These are phyloP conservation scores for Drosophila lowei DNA, from an alignment of 1,140 invertebrate genomes.

Conservation along the genomic window DNA sequence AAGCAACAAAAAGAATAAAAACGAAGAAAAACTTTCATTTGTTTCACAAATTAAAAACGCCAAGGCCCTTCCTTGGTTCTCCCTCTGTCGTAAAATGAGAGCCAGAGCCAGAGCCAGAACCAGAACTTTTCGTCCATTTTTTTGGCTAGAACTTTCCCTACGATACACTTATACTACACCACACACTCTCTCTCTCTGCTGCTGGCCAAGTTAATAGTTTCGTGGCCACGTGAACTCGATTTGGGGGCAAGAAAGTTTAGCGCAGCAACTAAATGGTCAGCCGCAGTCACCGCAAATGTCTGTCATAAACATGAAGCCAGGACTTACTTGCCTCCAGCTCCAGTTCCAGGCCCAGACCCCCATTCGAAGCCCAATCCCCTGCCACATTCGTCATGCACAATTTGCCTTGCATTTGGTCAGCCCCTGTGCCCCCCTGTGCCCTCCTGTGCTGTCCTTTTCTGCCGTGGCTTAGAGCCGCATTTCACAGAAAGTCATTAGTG, in stretches of 20 bases:
- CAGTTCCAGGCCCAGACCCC: slow-evolving; percentile 1
- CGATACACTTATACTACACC: no score
- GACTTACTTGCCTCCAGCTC: neutral
- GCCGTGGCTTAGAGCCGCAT: slow-evolving; percentile 50
- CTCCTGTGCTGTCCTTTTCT: neutral
- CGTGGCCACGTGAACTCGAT: slow-evolving; percentile 67
- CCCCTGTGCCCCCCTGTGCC: slow-evolving; percentile 15
- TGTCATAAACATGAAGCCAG: slow-evolving; percentile 66
- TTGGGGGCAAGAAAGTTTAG: slow-evolving; percentile 68
- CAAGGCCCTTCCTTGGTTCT: neutral
- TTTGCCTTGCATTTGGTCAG: slow-evolving; percentile 66
- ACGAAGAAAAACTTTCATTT: slow-evolving; percentile 70
- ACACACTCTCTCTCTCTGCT: slow-evolving; percentile 3
- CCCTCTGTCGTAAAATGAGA: slow-evolving; percentile 52
- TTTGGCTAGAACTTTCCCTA: neutral
- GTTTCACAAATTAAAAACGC: slow-evolving; percentile 78
- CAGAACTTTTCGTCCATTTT: slow-evolving; percentile 44
- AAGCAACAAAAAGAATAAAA: slow-evolving; percentile 37
- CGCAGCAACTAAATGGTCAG: slow-evolving; percentile 55
- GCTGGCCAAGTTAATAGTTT: slow-evolving; percentile 61
- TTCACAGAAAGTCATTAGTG: slow-evolving; percentile 79
- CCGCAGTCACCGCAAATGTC: slow-evolving; percentile 76
- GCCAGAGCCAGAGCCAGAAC: slow-evolving; percentile 13
- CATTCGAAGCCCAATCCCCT: slow-evolving; percentile 20
- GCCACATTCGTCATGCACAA: slow-evolving; percentile 81